Base-by-base conservation (phyloP, 2,113 vertebrate species). In the Nothobranchius kuhntae region DNA sequence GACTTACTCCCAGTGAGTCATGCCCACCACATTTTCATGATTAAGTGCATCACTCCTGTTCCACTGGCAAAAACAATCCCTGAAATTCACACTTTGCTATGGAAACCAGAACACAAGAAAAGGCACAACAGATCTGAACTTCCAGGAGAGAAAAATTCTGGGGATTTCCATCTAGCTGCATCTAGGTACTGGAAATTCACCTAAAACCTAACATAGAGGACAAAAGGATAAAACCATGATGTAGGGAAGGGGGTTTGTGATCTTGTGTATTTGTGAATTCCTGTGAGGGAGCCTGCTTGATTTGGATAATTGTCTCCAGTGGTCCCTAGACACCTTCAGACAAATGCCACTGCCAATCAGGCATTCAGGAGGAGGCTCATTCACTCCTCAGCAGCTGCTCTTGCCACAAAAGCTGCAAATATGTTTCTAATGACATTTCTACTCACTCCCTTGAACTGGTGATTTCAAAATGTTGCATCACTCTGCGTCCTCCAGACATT, bases 301-400 rank as follows among this genome's bases (percentile, higher is more conserved):
- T 89, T 63, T 71, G 78, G 77, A 75, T 81, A 65, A 87, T 88
- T 86, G 87, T 86, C 79, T 75, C 71, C 71, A 24, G 45, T 52
- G 53, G 80, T 88, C 88, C 89, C 87, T 60, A 30, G 88, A 86
- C 80, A 83, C 81, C 62, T 56, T 48, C 65, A 81, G 62, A 90
- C 83, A 89, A 90, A 86, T 68, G 71, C 66, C 61, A 68, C 82
- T 81, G 89, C 86, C 90, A 91, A 86, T 92, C 91, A 92, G 70
- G 77, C 86, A 84, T 83, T 88, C 78, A 83, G 72, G 4, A 48
- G 75, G 42, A 46, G 0, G 35, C 75, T 68, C 80, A 85, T 87
- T 86, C 81, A 86, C 61, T 77, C 77, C 65, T 74, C 56, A 58
- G 80, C 91, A 90, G 90, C 90, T 90, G 90, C 81, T 76, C 72